Conservation (phyloP, 2,888 invertebrate species). For the Lomographa bimaculata region DNA sequence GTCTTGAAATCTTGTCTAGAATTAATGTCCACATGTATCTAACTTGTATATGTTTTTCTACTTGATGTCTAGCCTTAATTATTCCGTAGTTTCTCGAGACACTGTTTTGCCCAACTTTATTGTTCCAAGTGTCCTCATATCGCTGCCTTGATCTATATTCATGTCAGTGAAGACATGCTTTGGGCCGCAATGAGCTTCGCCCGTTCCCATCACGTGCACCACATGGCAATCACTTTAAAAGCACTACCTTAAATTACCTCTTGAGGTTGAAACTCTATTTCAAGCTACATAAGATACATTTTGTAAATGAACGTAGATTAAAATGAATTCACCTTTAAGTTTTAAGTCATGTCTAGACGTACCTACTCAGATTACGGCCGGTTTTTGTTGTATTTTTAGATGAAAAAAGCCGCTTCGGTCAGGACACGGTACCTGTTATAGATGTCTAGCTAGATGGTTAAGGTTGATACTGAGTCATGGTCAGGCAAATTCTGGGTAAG, state of each 20-base stretch:
- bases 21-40: too few species aligned
- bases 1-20: too few species aligned
- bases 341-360: slow-evolving; percentile 13
- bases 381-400: slow-evolving; percentile 31
- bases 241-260: too few species aligned
- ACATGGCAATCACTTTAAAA: slow-evolving; percentile 24
- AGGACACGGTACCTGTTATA: slow-evolving; percentile 15
- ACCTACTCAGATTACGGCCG: slow-evolving; percentile 16
- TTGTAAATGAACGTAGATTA: too few species aligned
- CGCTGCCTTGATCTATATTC: slow-evolving; percentile 25
- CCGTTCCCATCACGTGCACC: slow-evolving; percentile 25
- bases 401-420: slow-evolving; percentile 25
- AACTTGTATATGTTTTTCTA: too few species aligned
- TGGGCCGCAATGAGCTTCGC: slow-evolving; percentile 13
- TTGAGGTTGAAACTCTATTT: slow-evolving; percentile 23
- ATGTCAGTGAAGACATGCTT: slow-evolving; percentile 19
- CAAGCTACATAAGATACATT: slow-evolving; percentile 8
- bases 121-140: slow-evolving; percentile 15
- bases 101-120: slow-evolving; percentile 3
- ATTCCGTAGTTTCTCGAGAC: too few species aligned
- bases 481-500: too few species aligned
- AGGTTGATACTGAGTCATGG: too few species aligned
- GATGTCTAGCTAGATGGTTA: too few species aligned
- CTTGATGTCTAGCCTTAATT: too few species aligned
- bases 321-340: too few species aligned